A percentile compares a stretch with the other conserved stretches of the same genome.
Evolutionary conservation across 2,888 invertebrate genomes (phyloP).

Genomic region (Acholoe squamosa): DNA sequence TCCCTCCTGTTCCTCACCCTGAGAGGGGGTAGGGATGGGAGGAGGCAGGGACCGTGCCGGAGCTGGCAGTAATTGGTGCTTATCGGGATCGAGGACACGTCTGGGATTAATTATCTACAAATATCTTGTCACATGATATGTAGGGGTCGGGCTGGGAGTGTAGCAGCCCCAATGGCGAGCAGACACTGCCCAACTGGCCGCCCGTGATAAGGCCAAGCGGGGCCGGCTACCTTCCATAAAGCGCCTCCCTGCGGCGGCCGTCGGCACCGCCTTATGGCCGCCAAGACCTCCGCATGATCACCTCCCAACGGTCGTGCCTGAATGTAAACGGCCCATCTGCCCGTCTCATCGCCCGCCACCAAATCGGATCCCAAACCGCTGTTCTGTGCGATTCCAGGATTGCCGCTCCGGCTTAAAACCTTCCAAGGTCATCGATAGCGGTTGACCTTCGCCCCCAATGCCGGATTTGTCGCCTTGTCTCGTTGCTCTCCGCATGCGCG

Average conservation of each 20-base stretch:
- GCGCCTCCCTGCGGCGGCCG: neutral
- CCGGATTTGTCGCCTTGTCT: slow-evolving; percentile 46
- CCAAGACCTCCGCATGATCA: slow-evolving; percentile 11
- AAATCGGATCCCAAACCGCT: slow-evolving; percentile 59
- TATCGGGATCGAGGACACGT: slow-evolving; percentile 59
- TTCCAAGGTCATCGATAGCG: slow-evolving; percentile 18
- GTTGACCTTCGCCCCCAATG: slow-evolving; percentile 19
- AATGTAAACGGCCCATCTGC: slow-evolving; percentile 54
- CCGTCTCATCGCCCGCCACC: neutral
- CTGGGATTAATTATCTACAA: slow-evolving; percentile 59
- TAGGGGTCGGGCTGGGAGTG: slow-evolving; percentile 37
- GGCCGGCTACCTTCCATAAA: slow-evolving; percentile 22
- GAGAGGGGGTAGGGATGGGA: neutral
- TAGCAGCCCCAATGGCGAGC: neutral
- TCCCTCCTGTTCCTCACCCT: neutral
- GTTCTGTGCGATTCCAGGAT: slow-evolving; percentile 40
- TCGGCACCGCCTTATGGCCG: slow-evolving; percentile 7
- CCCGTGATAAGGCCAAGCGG: slow-evolving; percentile 43
- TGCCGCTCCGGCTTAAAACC: slow-evolving; percentile 46
- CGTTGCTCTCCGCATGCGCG: neutral
- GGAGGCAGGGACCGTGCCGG: neutral
- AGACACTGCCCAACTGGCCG: neutral
- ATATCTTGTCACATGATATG: slow-evolving; percentile 62
- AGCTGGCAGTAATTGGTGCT: slow-evolving; percentile 56
- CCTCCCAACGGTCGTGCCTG: slow-evolving; percentile 29